Conservation (phyloP, 2,888 invertebrate genomes). For the Drosophila austrosaltans region DNA sequence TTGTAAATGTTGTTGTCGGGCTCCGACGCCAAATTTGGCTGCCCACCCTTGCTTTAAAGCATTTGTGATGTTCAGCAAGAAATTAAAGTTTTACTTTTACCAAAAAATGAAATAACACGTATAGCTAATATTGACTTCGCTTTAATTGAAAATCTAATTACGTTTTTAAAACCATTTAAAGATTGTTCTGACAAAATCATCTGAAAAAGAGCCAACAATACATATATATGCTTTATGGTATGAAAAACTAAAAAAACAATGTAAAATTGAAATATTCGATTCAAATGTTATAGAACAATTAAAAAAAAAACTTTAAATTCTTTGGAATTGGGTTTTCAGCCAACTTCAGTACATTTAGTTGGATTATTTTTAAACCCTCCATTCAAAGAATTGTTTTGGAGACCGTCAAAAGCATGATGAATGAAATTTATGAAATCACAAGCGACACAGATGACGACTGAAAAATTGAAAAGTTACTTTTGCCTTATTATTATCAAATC, state of each 20-base stretch:
- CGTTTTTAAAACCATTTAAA: background rate
- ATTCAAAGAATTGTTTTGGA: no score
- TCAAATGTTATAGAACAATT: slow-evolving; percentile 1
- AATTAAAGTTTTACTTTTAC: background rate
- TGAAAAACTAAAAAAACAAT: slow-evolving; percentile 1
- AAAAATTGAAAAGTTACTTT: no score
- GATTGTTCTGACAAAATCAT: slow-evolving; percentile 4
- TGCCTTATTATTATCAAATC: no score
- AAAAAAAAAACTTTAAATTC: slow-evolving; percentile 1
- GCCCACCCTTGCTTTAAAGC: no score
- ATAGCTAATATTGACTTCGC: slow-evolving; percentile 11
- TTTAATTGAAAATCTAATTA: slow-evolving; percentile 9
- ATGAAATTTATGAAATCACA: no score
- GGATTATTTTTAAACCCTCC: no score
- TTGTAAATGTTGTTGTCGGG: no score
- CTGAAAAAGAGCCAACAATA: slow-evolving; percentile 16
- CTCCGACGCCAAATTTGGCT: no score
- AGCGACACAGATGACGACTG: no score
- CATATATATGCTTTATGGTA: slow-evolving; percentile 18
- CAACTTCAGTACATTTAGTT: no score
- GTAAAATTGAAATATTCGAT: slow-evolving; percentile 2
- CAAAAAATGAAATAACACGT: background rate
- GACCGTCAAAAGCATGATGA: no score
- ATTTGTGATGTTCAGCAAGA: slow-evolving; percentile 11
- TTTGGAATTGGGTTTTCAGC: background rate